phyloP scores from a whole-genome alignment of 2,797 vertebrate species.

The Nasua narica region DNA sequence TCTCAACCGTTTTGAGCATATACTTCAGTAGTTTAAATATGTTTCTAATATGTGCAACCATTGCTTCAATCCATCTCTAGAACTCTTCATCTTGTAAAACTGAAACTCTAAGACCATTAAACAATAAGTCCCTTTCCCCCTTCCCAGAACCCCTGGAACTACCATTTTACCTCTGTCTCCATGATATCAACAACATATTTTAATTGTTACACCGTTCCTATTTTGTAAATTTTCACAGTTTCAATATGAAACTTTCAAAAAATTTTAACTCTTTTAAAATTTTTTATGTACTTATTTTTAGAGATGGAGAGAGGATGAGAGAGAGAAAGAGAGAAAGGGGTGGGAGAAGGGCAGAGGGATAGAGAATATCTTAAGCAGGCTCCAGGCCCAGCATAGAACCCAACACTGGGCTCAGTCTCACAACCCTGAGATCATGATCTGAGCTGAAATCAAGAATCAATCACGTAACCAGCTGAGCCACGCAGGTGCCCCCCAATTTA shows the following conservation, averaged over 20 bases:
- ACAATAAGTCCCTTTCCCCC: fast-evolving
- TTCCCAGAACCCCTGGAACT: background rate
- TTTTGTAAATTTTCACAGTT: background rate
- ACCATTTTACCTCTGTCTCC: background rate
- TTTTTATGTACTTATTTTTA: background rate
- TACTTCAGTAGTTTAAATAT: background rate
- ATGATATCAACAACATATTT: background rate
- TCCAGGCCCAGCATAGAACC: background rate
- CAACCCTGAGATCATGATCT: background rate
- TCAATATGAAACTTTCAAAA: background rate
- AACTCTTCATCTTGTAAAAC: background rate
- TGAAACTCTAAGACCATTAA: background rate
- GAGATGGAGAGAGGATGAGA: background rate
- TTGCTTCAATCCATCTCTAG: background rate
- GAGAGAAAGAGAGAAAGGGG: background rate
- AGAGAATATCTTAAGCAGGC: background rate
- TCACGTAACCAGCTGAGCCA: background rate
- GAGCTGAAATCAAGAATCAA: background rate
- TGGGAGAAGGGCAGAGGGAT: background rate
- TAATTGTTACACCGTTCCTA: background rate
- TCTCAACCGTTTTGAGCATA: background rate
- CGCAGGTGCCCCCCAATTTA: background rate
- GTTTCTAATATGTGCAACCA: background rate
- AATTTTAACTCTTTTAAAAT: background rate
- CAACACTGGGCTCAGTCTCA: background rate